Evolutionary conservation across 1,140 invertebrate genomes (phyloP), one percentile per base, ranked within the genome.

Genomic region (Palaemon carinicauda): DNA sequence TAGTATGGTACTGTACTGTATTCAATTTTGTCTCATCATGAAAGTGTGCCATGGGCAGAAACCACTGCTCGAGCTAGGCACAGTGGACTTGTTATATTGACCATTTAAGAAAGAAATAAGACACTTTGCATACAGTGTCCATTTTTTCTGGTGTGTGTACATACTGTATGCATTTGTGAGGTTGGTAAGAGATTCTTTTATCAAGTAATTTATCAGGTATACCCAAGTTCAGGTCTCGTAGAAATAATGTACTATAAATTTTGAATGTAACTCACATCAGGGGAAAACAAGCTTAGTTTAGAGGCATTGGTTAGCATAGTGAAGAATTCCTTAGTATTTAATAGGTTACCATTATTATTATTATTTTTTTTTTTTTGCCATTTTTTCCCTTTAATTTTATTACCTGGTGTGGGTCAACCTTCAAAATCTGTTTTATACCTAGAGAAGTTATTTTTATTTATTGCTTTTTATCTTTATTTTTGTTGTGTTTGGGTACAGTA

Each of bases 61-160:
- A 53, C 52, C 51, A 65, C 71, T 82, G 80, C 80, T 82, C 80
- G 80, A 69, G 80, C 80, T 82, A 82, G 80, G 80, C 80, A 82
- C 80, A 82, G 80, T 82, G 80, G 80, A 82, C 80, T 82, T 69
- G 65, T 82, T 82, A 82, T 82, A 82, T 73, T 82, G 80, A 82
- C 80, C 80, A 82, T 80, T 33, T 31, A 73, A 82, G 74, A 24
- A 51, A 82, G 69, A 53, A 82, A 53, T 74, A 74, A 52, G 69
- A 52, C 41, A 82, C 80, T 74, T 74, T 51, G 80, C 19, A 69
- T 82, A 74, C 69, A 51, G 53, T 82, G 65, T 82, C 74, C 73
- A n/a, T 74, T 82, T 82, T 21, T 80, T 65, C 65, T 80, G 31
- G 33, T 53, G 78, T 56, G 74, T 82, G 80, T 82, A 82, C 29